phyloP scores from a whole-genome alignment of 2,113 vertebrate genomes.

The Clarias magur region DNA sequence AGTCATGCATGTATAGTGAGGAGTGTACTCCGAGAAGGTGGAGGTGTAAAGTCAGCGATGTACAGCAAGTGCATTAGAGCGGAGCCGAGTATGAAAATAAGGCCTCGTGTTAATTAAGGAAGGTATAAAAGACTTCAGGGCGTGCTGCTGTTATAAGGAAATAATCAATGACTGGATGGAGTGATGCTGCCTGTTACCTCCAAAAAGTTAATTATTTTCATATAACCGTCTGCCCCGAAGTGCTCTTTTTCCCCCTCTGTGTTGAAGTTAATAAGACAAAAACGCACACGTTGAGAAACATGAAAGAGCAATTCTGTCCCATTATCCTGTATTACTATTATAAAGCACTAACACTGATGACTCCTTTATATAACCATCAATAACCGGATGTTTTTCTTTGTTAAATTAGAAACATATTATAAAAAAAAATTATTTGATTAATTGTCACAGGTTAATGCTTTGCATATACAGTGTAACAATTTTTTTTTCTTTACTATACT shows the following conservation, averaged over 20 bases:
- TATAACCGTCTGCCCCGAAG: not conserved
- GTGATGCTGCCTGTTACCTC: not conserved
- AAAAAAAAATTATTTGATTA: not conserved
- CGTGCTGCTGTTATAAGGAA: not conserved
- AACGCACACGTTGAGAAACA: not conserved
- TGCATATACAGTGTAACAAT: not conserved
- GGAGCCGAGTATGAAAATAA: conserved; percentile 3
- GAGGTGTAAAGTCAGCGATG: not conserved
- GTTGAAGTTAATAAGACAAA: not conserved
- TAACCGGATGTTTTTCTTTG: not conserved
- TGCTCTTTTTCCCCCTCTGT: not conserved
- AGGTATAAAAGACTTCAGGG: not conserved
- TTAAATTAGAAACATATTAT: not conserved
- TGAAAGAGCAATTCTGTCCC: not conserved
- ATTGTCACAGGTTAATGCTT: not conserved
- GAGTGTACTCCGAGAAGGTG: not conserved
- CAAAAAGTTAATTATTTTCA: not conserved
- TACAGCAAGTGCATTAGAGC: not conserved
- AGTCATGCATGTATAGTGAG: not conserved
- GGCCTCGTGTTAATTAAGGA: not conserved
- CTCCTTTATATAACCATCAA: not conserved
- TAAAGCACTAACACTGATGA: not conserved
- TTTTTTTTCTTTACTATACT: not conserved
- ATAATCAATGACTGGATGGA: not conserved
- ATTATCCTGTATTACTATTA: not conserved